Conservation (phyloP, 2,888 invertebrate genomes). For the Acrobasis suavella region DNA sequence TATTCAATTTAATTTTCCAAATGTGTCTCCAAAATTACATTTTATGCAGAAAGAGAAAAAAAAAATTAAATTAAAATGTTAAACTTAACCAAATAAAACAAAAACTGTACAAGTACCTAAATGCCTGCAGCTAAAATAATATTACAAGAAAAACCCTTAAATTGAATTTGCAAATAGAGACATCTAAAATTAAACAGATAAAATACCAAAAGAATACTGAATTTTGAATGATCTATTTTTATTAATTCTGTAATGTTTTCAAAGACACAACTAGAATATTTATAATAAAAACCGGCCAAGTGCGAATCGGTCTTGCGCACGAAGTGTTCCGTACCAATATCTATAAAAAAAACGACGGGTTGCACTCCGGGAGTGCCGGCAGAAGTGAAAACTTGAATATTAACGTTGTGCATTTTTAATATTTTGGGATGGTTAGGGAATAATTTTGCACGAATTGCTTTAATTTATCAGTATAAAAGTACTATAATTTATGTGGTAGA, state of each 20-base stretch:
- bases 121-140: background rate
- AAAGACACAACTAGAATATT: background rate
- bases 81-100: background rate
- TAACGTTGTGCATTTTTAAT: too few species aligned
- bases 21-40: background rate
- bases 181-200: conserved; percentile 3
- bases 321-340: too few species aligned
- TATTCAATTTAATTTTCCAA: background rate
- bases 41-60: background rate
- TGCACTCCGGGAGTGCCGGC: too few species aligned
- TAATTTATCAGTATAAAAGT: too few species aligned
- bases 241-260: background rate
- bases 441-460: too few species aligned
- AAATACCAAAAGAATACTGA: background rate
- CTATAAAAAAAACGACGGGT: too few species aligned
- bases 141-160: background rate
- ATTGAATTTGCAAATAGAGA: background rate
- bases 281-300: background rate
- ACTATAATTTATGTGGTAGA: too few species aligned
- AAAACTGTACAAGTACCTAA: background rate
- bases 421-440: too few species aligned
- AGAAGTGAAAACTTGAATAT: too few species aligned
- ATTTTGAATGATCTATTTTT: background rate
- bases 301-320: too few species aligned
- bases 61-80: background rate